phyloP scores from a whole-genome alignment of 2,888 invertebrate species.

The Caenorhabditis uteleia region DNA sequence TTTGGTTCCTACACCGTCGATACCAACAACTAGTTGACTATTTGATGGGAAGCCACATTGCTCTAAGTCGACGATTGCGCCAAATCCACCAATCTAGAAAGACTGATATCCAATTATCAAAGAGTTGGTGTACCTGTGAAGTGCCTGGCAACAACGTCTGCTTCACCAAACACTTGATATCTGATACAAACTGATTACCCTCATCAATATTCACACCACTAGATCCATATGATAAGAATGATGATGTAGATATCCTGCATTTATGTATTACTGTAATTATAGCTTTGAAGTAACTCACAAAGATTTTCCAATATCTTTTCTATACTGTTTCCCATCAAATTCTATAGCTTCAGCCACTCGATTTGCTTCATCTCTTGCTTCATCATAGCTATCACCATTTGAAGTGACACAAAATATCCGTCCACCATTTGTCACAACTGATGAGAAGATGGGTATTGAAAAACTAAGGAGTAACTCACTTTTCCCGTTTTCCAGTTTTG shows the following conservation, averaged over 20 bases:
- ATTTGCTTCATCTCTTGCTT: constrained; percentile 80
- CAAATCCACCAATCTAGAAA: constrained; percentile 81
- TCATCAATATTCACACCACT: constrained; percentile 90
- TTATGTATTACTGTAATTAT: neutral
- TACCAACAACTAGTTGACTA: constrained; percentile 88
- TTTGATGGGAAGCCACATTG: constrained; percentile 79
- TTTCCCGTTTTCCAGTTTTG: constrained; percentile 71
- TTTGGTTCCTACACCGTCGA: constrained; percentile 96
- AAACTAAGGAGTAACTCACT: constrained; percentile 3
- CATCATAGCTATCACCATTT: constrained; percentile 77
- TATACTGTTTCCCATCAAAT: constrained; percentile 85
- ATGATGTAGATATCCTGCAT: neutral
- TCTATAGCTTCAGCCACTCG: constrained; percentile 78
- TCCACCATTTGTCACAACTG: constrained; percentile 82
- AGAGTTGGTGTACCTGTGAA: constrained; percentile 34
- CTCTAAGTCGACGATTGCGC: constrained; percentile 84
- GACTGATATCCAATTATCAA: neutral
- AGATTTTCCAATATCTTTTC: constrained; percentile 82
- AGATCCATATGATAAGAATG: constrained; percentile 80
- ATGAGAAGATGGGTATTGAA: constrained; percentile 7
- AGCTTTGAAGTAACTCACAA: neutral
- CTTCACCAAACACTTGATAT: constrained; percentile 80
- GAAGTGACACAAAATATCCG: constrained; percentile 85
- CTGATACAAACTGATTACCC: constrained; percentile 84
- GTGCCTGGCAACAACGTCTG: constrained; percentile 53